A percentile compares a stretch with the other conserved stretches of the same genome.
These are phyloP conservation scores for Micrasema longulum DNA, from an alignment of 1,140 invertebrate genomes.

Conservation along the genomic window DNA sequence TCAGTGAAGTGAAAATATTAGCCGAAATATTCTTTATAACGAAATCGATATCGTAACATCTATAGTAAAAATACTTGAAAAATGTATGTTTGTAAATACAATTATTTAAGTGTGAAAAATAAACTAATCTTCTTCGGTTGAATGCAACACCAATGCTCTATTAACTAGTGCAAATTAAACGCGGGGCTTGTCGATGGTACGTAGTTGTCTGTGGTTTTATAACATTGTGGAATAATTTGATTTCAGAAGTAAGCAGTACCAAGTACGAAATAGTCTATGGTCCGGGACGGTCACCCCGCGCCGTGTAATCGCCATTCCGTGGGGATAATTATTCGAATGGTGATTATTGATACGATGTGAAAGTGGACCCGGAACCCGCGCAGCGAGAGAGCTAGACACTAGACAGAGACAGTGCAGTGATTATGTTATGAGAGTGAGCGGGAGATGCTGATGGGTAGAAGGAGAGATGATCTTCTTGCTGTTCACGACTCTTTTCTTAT, in stretches of 20 bases:
- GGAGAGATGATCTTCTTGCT: slow-evolving; percentile 50
- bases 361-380: slow-evolving; percentile 7
- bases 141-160: too few relatives aligned
- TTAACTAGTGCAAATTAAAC: not conserved
- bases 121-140: not conserved
- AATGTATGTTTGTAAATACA: too few relatives aligned
- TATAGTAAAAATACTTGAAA: too few relatives aligned
- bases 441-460: slow-evolving; percentile 47
- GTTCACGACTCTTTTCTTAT: slow-evolving; percentile 47
- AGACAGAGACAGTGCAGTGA: too few relatives aligned
- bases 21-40: too few relatives aligned
- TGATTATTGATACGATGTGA: slow-evolving; percentile 25
- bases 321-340: not conserved
- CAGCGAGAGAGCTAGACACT: not conserved
- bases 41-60: too few relatives aligned
- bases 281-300: not conserved
- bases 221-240: not conserved
- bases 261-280: not conserved
- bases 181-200: not conserved
- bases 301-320: slow-evolving; percentile 11
- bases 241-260: not conserved
- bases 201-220: not conserved
- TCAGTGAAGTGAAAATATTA: too few relatives aligned
- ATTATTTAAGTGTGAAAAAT: not conserved
- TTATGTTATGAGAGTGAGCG: slow-evolving; percentile 15